These are phyloP conservation scores for Limnephilus lunatus DNA, from an alignment of 2,888 invertebrate genomes.

Conservation along the genomic window DNA sequence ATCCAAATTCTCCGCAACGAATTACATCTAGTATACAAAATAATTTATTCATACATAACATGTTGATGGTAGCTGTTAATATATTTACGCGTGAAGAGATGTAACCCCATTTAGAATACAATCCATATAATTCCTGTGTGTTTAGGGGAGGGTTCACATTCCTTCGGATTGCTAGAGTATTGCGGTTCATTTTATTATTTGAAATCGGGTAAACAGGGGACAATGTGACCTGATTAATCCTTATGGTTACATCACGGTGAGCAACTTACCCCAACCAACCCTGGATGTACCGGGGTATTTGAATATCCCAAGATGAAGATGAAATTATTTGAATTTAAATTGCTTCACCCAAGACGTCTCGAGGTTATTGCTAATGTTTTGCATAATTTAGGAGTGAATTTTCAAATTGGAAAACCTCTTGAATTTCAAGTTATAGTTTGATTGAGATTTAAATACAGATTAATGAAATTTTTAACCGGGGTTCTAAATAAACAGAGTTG, in stretches of 20 bases:
- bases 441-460: conserved; percentile 29
- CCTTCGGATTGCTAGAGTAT: neutral
- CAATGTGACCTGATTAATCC: conserved; percentile 37
- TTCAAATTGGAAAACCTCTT: conserved; percentile 28
- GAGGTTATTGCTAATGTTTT: conserved; percentile 47
- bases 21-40: neutral
- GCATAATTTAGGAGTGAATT: conserved; percentile 22
- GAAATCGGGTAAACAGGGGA: conserved; percentile 29
- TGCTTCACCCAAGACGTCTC: conserved; percentile 44
- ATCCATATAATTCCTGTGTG: neutral
- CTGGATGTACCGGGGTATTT: neutral
- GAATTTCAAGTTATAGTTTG: neutral
- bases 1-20: too few relatives aligned
- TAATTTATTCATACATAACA: neutral
- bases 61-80: neutral
- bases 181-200: conserved; percentile 27
- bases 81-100: neutral
- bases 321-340: conserved; percentile 53
- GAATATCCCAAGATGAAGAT: conserved; percentile 24
- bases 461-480: neutral
- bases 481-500: neutral
- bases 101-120: neutral
- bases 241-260: neutral
- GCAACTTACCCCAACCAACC: neutral
- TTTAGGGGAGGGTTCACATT: neutral